These are phyloP conservation scores for Ammodytes marinus DNA, from an alignment of 2,113 vertebrate genomes.

Conservation along the genomic window DNA sequence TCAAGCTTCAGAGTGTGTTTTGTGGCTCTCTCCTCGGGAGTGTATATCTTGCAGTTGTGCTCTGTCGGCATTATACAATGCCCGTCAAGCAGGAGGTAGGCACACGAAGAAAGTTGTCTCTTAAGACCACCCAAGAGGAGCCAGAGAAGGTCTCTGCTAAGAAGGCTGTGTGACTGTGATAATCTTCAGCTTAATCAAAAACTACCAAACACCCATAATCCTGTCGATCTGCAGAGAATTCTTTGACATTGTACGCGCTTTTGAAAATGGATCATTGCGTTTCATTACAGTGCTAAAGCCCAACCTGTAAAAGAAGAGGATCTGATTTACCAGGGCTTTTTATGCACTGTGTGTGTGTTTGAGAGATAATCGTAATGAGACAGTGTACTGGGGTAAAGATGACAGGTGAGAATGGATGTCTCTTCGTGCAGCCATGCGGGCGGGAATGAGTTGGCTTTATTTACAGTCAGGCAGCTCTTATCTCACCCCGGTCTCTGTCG, in stretches of 20 bases:
- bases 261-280: slow-evolving; percentile 49
- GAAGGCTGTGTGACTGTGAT: slow-evolving; percentile 38
- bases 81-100: slow-evolving; percentile 49
- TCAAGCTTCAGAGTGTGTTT: slow-evolving; percentile 64
- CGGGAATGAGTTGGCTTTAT: slow-evolving; percentile 69
- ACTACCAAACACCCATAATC: slow-evolving; percentile 40
- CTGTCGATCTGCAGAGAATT: slow-evolving; percentile 36
- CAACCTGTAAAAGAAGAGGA: slow-evolving; percentile 50
- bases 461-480: slow-evolving; percentile 59
- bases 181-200: slow-evolving; percentile 53
- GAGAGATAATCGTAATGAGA: slow-evolving; percentile 75
- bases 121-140: slow-evolving; percentile 74
- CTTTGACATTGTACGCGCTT: slow-evolving; percentile 24
- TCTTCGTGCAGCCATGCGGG: slow-evolving; percentile 63
- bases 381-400: slow-evolving; percentile 56
- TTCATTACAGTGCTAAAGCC: slow-evolving; percentile 49
- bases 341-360: slow-evolving; percentile 62
- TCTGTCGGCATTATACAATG: slow-evolving; percentile 67
- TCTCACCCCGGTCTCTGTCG: slow-evolving; percentile 59
- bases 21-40: slow-evolving; percentile 65
- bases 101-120: slow-evolving; percentile 58
- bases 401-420: slow-evolving; percentile 77
- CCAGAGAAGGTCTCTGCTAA: slow-evolving; percentile 35
- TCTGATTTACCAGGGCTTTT: slow-evolving; percentile 64
- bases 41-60: slow-evolving; percentile 68